phyloP scores from a whole-genome alignment of 1,140 invertebrate species.

The Euglossa dilemma region DNA sequence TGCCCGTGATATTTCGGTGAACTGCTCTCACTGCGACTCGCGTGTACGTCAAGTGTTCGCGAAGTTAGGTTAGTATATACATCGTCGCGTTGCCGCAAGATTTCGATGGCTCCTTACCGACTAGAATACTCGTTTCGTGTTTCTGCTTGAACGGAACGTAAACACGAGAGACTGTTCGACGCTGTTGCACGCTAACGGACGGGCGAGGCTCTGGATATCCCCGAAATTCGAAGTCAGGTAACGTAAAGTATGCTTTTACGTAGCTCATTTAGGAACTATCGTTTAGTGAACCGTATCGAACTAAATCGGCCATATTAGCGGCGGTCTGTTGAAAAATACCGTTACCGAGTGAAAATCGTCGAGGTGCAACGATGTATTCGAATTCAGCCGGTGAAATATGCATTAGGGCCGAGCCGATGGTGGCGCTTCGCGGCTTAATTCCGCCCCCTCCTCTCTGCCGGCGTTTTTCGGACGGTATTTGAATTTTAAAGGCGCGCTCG shows the following conservation, averaged over 20 bases:
- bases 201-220: not conserved
- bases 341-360: not conserved
- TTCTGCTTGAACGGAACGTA: conserved; percentile 11
- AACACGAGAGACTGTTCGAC: not conserved
- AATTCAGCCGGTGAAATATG: not conserved
- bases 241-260: not conserved
- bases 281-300: not conserved
- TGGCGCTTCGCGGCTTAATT: conserved; percentile 2
- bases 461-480: conserved; percentile 20
- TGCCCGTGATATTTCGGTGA: not conserved
- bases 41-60: not conserved
- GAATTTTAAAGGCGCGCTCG: conserved; percentile 22
- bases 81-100: not conserved
- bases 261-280: not conserved
- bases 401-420: not conserved
- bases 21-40: too few species aligned
- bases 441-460: not conserved
- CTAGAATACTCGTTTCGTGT: conserved; percentile 13
- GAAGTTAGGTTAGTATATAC: not conserved
- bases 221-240: conserved; percentile 2
- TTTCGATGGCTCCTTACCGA: not conserved
- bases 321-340: not conserved
- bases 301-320: too few species aligned
- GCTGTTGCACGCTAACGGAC: not conserved
- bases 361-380: not conserved